Conservation (phyloP, 2,113 vertebrate genomes). For the Otocyon megalotis region DNA sequence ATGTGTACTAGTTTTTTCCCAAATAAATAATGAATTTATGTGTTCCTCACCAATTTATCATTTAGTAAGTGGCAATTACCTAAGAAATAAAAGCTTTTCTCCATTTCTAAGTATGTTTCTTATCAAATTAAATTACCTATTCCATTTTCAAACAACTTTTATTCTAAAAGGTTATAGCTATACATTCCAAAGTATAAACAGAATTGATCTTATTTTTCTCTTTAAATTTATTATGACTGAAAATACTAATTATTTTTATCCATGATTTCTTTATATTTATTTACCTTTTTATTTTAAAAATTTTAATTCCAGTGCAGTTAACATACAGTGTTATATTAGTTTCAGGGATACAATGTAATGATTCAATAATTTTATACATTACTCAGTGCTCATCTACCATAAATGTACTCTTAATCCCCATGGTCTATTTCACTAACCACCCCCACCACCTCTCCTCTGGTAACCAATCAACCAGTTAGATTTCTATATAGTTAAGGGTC, state of each 20-base stretch:
- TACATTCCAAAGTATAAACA: neutral
- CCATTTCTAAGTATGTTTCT: neutral
- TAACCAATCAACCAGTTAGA: neutral
- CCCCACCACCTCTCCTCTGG: neutral
- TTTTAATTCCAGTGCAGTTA: neutral
- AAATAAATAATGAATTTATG: neutral
- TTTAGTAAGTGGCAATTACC: neutral
- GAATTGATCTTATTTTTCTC: neutral
- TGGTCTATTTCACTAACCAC: neutral
- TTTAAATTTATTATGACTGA: neutral
- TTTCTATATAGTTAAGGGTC: neutral
- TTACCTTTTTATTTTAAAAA: neutral
- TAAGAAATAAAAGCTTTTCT: neutral
- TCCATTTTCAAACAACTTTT: neutral
- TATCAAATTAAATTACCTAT: neutral
- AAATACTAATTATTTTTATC: neutral
- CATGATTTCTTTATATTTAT: neutral
- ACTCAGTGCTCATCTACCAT: neutral
- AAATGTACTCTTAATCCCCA: neutral
- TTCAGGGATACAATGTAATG: neutral
- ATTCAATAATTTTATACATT: neutral
- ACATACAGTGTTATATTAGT: neutral
- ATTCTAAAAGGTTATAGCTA: neutral
- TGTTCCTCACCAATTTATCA: neutral
- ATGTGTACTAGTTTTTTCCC: neutral